These are phyloP conservation scores for Lethocerus indicus DNA, from an alignment of 1,140 invertebrate genomes.

Conservation along the genomic window DNA sequence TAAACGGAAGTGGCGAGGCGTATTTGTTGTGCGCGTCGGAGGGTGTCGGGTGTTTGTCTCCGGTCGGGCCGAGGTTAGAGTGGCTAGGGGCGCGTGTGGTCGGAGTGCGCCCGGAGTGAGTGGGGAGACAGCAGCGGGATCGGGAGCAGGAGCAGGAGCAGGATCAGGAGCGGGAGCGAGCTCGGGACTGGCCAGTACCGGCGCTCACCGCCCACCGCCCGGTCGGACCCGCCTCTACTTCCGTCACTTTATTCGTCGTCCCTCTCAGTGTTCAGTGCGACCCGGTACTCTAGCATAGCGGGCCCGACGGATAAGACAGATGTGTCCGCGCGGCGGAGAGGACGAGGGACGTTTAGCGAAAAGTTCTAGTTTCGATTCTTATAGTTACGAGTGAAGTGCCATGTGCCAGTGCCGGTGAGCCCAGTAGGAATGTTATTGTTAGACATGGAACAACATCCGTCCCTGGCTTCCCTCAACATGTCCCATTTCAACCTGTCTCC, in stretches of 20 bases:
- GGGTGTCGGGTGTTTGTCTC: too few species aligned
- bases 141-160: too few species aligned
- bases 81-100: too few species aligned
- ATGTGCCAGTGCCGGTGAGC: constrained; percentile 7
- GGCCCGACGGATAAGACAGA: background rate
- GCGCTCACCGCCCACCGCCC: constrained; percentile 6
- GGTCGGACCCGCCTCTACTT: constrained; percentile 1
- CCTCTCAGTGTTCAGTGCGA: constrained; percentile 12
- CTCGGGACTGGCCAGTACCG: constrained; percentile 15
- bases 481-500: constrained; percentile 56
- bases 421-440: constrained; percentile 49
- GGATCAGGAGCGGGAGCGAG: background rate
- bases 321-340: constrained; percentile 5
- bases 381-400: constrained; percentile 5
- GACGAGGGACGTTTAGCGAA: constrained; percentile 1
- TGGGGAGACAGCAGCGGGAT: too few species aligned
- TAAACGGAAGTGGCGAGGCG: too few species aligned
- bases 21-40: too few species aligned
- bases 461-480: constrained; percentile 70
- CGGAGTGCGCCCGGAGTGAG: too few species aligned
- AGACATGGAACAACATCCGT: constrained; percentile 65
- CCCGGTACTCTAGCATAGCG: background rate
- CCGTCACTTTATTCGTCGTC: constrained; percentile 12
- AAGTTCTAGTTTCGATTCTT: constrained; percentile 2
- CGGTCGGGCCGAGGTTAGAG: too few species aligned